Evolutionary conservation across 2,797 vertebrate genomes (phyloP).

Genomic region (Myotis pilosus): DNA sequence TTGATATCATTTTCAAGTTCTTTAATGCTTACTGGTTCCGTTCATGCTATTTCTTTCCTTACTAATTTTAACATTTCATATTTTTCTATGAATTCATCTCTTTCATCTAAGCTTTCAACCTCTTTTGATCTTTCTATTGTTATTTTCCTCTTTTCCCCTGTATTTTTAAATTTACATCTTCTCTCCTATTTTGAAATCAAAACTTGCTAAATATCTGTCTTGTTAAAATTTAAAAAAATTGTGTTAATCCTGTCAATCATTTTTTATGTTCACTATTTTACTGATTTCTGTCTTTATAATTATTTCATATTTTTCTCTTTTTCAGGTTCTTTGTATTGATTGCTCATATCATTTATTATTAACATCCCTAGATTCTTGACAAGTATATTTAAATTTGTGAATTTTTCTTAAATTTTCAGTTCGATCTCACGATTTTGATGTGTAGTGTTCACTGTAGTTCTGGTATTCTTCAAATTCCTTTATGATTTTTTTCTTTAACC

Average conservation of each 20-base stretch:
- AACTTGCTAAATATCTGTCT: neutral
- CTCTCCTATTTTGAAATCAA: neutral
- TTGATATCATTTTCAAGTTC: neutral
- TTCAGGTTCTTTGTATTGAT: neutral
- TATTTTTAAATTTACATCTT: neutral
- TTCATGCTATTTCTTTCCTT: neutral
- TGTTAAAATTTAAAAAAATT: neutral
- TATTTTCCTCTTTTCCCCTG: neutral
- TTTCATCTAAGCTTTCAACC: neutral
- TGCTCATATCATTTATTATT: neutral
- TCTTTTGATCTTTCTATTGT: neutral
- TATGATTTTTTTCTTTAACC: neutral
- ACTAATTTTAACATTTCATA: neutral
- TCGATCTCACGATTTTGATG: neutral
- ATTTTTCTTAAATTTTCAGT: neutral
- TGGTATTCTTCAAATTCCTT: neutral
- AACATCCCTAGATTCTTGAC: neutral
- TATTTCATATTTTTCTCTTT: neutral
- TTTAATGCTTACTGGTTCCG: neutral
- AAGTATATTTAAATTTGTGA: neutral
- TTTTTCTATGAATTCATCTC: neutral
- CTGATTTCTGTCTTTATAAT: neutral
- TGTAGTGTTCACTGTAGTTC: neutral
- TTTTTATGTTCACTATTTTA: neutral
- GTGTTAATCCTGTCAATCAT: neutral